Base-by-base conservation (phyloP, 2,113 vertebrate species). In the Myrmophylax atrothorax region DNA sequence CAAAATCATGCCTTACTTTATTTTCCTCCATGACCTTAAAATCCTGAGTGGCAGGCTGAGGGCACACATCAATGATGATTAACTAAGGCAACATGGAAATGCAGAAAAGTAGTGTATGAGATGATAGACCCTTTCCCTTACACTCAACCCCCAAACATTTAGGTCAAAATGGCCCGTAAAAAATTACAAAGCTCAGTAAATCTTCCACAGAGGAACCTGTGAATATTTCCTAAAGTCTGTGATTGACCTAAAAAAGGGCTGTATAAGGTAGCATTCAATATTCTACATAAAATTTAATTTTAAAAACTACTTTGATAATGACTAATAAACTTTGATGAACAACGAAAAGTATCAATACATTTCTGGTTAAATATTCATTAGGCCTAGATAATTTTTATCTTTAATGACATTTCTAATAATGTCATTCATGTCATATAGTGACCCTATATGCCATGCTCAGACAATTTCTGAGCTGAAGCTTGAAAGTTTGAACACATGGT, bases 201-300 rank as follows among this genome's bases (percentile, higher is more conserved):
- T 55, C 31, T 52, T 33, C 55, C 35, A 44, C 31, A 55, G 14
- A 80, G 11, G 11, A 16, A 46, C 11, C 6, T 44, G 13, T 12
- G 12, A 63, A 29, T 66, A 46, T 53, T 56, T 66, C 49, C n/a
- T 56, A 16, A 59, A 52, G n/a, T 64, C 26, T 56, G 7, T 20
- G 7, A 53, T 5, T 0, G 2, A 63, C 35, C 6, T 12, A 44
- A 35, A 15, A 23, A 42, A 16, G 17, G 0, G 2, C 24, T 68
- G 25, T 73, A 1, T 9, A n/a, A 6, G 42, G 63, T 6, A 80
- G 12, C 22, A 59, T 38, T 18, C 29, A 14, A 18, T 3, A 24
- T 50, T 49, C 50, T 59, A 8, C 8, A 23, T 13, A 77, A 69
- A 63, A 90, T 17, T 40, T 50, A 52, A 29, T 44, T 64, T 74